A percentile compares a stretch with the other conserved stretches of the same genome.
Conservation (phyloP, 2,797 vertebrate genomes). For the Parauchenoglanis punctatus region DNA sequence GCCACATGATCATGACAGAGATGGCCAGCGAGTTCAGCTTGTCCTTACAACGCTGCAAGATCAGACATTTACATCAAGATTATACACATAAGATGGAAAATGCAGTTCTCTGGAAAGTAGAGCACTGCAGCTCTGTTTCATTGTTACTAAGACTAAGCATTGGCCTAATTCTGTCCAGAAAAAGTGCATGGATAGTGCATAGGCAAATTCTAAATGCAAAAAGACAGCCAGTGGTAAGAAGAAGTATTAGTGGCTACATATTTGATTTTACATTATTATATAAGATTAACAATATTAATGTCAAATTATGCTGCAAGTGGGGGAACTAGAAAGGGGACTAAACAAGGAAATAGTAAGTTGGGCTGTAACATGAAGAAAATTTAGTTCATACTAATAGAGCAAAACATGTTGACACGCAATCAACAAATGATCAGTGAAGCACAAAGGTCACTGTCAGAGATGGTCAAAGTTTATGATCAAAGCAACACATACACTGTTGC, state of each 20-base stretch:
- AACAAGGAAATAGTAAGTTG: no score
- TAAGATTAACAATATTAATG: not conserved
- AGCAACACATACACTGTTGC: not conserved
- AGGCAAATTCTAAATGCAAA: not conserved
- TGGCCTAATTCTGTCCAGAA: conserved; percentile 31
- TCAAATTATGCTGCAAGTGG: not conserved
- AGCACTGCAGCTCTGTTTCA: conserved; percentile 30
- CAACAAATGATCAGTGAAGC: conserved; percentile 28
- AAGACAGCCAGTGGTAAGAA: not conserved
- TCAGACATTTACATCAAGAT: conserved; percentile 32
- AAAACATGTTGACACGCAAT: conserved; percentile 29
- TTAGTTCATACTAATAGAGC: not conserved
- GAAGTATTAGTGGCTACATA: not conserved
- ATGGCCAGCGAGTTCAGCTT: conserved; percentile 97
- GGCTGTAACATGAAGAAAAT: not conserved
- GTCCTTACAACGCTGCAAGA: conserved; percentile 92
- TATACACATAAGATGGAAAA: conserved; percentile 27
- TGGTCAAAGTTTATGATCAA: conserved; percentile 27
- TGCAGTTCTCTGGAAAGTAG: conserved; percentile 29
- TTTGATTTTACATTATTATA: not conserved
- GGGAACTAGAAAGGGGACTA: not conserved
- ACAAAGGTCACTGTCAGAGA: conserved; percentile 25
- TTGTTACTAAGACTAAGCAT: conserved; percentile 25
- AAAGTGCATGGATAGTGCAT: conserved; percentile 15
- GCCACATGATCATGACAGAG: conserved; percentile 99